phyloP scores from a whole-genome alignment of 2,888 invertebrate genomes.

The Drymonia ruficornis region DNA sequence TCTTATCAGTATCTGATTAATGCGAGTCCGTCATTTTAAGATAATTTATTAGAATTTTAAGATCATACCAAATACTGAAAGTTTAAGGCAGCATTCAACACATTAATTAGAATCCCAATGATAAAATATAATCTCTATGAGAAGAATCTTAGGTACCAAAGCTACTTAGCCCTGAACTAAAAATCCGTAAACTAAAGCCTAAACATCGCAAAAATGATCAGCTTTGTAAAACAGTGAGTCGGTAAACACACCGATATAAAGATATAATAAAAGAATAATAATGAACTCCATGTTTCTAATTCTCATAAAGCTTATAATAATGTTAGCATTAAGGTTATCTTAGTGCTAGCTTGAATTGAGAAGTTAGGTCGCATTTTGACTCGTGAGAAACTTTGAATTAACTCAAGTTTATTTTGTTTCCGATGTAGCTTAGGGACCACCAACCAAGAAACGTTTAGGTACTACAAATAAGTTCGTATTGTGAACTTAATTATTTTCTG shows the following conservation, averaged over 20 bases:
- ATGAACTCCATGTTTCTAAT: neutral
- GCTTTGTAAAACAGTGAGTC: neutral
- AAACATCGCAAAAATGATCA: neutral
- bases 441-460: too few relatives aligned
- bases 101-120: too few relatives aligned
- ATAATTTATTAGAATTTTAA: too few relatives aligned
- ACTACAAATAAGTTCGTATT: too few relatives aligned
- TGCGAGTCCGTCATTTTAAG: too few relatives aligned
- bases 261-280: slow-evolving; percentile 2
- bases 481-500: too few relatives aligned
- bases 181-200: neutral
- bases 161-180: neutral
- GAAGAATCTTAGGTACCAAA: neutral
- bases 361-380: neutral
- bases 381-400: slow-evolving; percentile 4
- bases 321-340: slow-evolving; percentile 1
- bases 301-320: slow-evolving; percentile 1
- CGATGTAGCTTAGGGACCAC: too few relatives aligned
- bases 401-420: neutral
- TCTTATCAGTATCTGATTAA: too few relatives aligned
- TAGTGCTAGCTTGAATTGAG: slow-evolving; percentile 1
- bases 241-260: slow-evolving; percentile 1
- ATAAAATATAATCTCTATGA: slow-evolving; percentile 1
- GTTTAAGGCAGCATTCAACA: too few relatives aligned
- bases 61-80: too few relatives aligned